A percentile compares a stretch with the other conserved stretches of the same genome.
These are phyloP conservation scores for Asarcornis scutulata DNA, from an alignment of 2,113 vertebrate genomes.

Conservation along the genomic window DNA sequence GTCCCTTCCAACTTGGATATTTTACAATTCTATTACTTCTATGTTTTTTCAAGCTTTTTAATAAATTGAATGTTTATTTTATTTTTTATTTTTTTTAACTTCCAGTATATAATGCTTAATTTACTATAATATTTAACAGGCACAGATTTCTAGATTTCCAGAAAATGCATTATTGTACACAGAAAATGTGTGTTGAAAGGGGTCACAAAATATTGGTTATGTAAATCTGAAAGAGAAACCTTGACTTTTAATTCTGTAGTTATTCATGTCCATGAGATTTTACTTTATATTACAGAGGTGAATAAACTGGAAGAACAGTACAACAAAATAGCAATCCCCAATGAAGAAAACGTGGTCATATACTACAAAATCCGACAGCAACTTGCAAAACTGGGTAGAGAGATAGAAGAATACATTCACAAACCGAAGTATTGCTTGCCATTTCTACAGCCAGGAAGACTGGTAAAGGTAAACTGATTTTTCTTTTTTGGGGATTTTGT, in stretches of 20 bases:
- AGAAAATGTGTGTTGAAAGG: not conserved
- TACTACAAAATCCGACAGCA: constrained; percentile 98
- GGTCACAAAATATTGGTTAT: not conserved
- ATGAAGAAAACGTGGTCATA: constrained; percentile 92
- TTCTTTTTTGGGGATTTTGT: not conserved
- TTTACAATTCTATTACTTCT: not conserved
- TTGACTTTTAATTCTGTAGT: not conserved
- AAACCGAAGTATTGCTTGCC: constrained; percentile 97
- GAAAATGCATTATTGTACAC: not conserved
- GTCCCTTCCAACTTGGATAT: too few relatives aligned
- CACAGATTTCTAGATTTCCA: not conserved
- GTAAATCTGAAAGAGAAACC: not conserved
- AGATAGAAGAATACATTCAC: constrained; percentile 94
- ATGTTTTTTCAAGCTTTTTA: not conserved
- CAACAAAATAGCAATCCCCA: constrained; percentile 91
- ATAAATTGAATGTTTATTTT: not conserved
- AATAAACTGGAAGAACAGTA: constrained; percentile 91
- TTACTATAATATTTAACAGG: not conserved
- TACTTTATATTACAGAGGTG: constrained; percentile 73
- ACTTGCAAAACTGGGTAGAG: constrained; percentile 91
- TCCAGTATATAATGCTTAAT: not conserved
- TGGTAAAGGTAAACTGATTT: constrained; percentile 85
- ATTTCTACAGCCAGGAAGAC: constrained; percentile 93
- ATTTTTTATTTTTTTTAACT: not conserved
- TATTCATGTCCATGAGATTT: not conserved